Evolutionary conservation across 2,888 invertebrate species (phyloP).

Genomic region (Leucophenga maculata): DNA sequence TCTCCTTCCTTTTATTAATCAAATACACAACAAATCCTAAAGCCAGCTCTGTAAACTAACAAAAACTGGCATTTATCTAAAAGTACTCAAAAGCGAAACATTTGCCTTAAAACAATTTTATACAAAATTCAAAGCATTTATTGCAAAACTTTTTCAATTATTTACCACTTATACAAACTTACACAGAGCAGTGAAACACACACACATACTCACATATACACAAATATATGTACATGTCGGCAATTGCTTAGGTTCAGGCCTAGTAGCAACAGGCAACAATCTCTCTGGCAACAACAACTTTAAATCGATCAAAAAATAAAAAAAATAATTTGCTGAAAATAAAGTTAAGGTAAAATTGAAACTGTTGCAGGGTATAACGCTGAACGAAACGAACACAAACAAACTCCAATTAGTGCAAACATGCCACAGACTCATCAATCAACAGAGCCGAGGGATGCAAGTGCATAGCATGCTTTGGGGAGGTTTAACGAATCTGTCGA

Average conservation of each 20-base stretch:
- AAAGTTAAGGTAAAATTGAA: constrained; percentile 20
- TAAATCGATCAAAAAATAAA: constrained; percentile 15
- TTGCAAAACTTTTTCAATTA: constrained; percentile 48
- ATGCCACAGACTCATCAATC: constrained; percentile 43
- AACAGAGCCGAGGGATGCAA: constrained; percentile 15
- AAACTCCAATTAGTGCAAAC: constrained; percentile 46
- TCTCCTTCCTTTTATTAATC: no score
- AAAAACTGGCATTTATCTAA: neutral
- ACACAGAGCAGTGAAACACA: constrained; percentile 12
- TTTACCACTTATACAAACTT: constrained; percentile 30
- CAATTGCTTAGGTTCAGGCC: neutral
- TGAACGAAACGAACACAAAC: constrained; percentile 13
- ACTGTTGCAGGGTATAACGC: neutral
- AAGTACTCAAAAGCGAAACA: constrained; percentile 1
- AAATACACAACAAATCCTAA: neutral
- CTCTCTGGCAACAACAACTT: constrained; percentile 2
- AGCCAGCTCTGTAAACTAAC: neutral
- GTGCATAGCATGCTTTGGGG: neutral
- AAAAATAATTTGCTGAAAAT: constrained; percentile 7
- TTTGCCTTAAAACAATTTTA: constrained; percentile 17
- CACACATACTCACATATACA: constrained; percentile 2
- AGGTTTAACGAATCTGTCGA: neutral
- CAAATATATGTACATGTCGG: neutral
- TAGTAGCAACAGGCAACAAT: neutral
- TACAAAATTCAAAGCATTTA: constrained; percentile 30